Conservation (phyloP, 2,888 invertebrate species). For the Dasysyrphus albostriatus region DNA sequence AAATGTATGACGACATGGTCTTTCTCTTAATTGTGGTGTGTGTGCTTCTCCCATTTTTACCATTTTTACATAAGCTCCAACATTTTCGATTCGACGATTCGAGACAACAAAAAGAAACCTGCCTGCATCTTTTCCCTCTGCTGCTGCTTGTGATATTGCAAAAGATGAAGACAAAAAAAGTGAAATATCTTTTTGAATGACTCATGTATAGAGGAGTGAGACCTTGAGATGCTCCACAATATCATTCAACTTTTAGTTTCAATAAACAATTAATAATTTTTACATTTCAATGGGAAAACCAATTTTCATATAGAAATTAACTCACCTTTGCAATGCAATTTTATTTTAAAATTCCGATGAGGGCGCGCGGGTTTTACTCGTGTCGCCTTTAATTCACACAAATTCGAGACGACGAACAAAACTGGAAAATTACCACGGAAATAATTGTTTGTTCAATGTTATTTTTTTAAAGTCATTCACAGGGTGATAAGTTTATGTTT, state of each 20-base stretch:
- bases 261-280: constrained; percentile 9
- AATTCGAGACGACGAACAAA: constrained; percentile 60
- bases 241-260: constrained; percentile 41
- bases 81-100: constrained; percentile 32
- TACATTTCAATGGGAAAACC: background rate
- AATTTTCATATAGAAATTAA: constrained; percentile 16
- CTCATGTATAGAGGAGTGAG: constrained; percentile 54
- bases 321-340: constrained; percentile 57
- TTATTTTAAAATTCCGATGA: constrained; percentile 56
- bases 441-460: constrained; percentile 37
- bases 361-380: constrained; percentile 58
- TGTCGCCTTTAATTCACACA: constrained; percentile 57
- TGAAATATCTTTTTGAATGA: constrained; percentile 55
- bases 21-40: constrained; percentile 29
- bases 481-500: background rate
- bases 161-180: constrained; percentile 46
- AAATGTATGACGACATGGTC: constrained; percentile 54
- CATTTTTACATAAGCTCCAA: constrained; percentile 60
- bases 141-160: constrained; percentile 39
- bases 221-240: constrained; percentile 62
- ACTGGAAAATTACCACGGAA: constrained; percentile 65
- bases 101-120: constrained; percentile 51
- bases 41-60: constrained; percentile 46
- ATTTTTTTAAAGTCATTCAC: constrained; percentile 43
- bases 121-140: constrained; percentile 51